These are phyloP conservation scores for Danio aesculapii DNA, from an alignment of 2,797 vertebrate species.

Conservation along the genomic window DNA sequence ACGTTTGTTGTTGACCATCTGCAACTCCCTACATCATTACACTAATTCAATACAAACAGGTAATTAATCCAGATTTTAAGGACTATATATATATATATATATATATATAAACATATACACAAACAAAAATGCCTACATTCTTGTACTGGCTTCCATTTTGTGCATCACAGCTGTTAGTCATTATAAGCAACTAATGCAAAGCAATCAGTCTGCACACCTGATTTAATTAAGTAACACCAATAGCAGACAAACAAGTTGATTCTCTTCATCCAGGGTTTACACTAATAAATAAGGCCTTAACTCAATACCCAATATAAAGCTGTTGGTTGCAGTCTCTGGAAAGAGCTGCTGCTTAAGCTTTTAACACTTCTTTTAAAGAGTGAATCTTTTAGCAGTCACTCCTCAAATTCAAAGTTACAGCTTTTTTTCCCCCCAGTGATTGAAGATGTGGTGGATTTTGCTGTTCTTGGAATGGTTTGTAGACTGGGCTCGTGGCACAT, in stretches of 20 bases:
- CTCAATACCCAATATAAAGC: not conserved
- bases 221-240: not conserved
- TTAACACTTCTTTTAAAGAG: not conserved
- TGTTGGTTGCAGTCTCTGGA: not conserved
- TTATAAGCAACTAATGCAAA: not conserved
- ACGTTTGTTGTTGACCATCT: too few species aligned
- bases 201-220: not conserved
- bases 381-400: not conserved
- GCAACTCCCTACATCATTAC: not conserved
- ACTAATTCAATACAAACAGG: not conserved
- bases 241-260: not conserved
- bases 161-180: not conserved
- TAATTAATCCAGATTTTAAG: not conserved
- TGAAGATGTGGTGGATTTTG: conserved; percentile 24
- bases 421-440: not conserved
- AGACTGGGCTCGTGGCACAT: conserved; percentile 8
- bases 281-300: not conserved
- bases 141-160: not conserved
- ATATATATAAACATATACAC: too few species aligned
- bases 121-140: not conserved
- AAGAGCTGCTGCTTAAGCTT: not conserved
- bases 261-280: conserved; percentile 2
- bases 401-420: not conserved
- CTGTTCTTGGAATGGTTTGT: conserved; percentile 27
- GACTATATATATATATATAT: too few species aligned